These are phyloP conservation scores for Cydia splendana DNA, from an alignment of 1,140 invertebrate genomes.

Conservation along the genomic window DNA sequence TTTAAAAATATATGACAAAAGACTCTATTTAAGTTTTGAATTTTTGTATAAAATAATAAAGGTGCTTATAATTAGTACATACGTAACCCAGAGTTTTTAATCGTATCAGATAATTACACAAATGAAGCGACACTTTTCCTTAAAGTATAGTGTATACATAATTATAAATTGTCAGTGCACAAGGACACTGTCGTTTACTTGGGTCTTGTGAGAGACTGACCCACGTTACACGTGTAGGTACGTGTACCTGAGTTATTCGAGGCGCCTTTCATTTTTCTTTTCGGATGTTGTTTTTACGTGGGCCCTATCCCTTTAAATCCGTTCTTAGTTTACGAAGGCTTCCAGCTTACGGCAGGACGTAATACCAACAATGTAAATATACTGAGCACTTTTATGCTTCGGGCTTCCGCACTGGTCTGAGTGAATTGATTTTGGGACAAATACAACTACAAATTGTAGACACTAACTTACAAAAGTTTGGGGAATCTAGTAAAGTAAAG, in stretches of 20 bases:
- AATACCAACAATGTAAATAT: slow-evolving; percentile 24
- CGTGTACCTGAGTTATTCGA: not conserved
- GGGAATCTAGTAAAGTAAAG: no score
- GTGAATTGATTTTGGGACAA: not conserved
- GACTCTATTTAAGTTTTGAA: no score
- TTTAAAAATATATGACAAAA: no score
- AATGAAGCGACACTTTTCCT: no score
- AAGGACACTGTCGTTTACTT: not conserved
- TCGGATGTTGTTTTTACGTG: slow-evolving; percentile 27
- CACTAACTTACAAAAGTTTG: not conserved
- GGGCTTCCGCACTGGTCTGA: not conserved
- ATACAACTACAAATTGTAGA: not conserved
- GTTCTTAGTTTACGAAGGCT: slow-evolving; percentile 25
- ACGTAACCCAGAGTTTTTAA: no score
- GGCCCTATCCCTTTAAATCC: slow-evolving; percentile 26
- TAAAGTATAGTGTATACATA: no score
- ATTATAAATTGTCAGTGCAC: not conserved
- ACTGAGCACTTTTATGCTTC: not conserved
- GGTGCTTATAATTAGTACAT: no score
- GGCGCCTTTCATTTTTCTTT: slow-evolving; percentile 20
- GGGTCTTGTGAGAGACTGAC: not conserved
- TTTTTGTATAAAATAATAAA: no score
- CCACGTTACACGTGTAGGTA: slow-evolving; percentile 2
- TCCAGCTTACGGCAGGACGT: slow-evolving; percentile 8
- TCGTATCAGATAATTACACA: no score